Percentiles rank a stretch among this genome's conserved stretches.
Evolutionary conservation across 1,140 invertebrate species (phyloP).

Genomic region (Drosophila mayri): DNA sequence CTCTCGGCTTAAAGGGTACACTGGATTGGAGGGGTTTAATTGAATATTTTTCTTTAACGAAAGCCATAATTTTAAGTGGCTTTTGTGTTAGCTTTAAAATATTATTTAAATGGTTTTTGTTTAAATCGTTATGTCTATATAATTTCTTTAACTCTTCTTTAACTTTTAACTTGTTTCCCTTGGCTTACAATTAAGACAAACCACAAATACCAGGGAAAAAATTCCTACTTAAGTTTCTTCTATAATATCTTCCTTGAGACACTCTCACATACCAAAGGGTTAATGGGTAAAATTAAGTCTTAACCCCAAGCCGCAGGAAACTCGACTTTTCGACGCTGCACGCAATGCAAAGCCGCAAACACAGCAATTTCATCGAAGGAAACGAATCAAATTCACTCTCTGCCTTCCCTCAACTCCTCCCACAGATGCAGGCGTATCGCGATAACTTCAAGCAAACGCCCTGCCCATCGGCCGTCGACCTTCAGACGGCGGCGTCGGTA

Average conservation of each 20-base stretch:
- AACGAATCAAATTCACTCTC: conserved; percentile 7
- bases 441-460: conserved; percentile 84
- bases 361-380: conserved; percentile 40
- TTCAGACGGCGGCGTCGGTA: conserved; percentile 22
- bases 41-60: neutral
- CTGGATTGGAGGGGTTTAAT: neutral
- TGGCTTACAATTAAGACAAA: no score
- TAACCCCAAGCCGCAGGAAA: neutral
- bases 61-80: neutral
- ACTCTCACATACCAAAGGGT: neutral
- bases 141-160: no score
- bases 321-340: conserved; percentile 25
- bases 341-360: conserved; percentile 72
- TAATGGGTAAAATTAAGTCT: conserved; percentile 8
- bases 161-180: no score
- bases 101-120: neutral
- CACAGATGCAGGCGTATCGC: conserved; percentile 82
- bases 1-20: neutral
- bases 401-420: neutral
- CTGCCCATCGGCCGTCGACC: conserved; percentile 79
- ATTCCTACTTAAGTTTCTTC: no score
- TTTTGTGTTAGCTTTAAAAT: neutral
- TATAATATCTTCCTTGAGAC: no score
- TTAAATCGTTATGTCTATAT: no score
- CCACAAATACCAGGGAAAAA: neutral